These are phyloP conservation scores for Enteromius fasciolatus DNA, from an alignment of 2,797 vertebrate genomes.

Conservation along the genomic window DNA sequence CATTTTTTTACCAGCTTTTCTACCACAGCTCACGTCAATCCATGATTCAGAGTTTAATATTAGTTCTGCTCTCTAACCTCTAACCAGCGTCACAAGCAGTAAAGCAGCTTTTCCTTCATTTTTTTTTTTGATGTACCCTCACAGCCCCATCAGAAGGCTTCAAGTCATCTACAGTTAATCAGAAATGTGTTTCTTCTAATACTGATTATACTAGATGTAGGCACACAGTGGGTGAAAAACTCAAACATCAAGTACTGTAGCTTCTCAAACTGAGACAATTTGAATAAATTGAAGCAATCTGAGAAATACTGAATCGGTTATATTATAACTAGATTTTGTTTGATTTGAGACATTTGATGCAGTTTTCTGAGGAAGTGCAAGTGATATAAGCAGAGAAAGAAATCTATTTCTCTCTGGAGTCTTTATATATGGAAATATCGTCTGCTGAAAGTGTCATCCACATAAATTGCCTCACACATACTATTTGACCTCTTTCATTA, in stretches of 20 bases:
- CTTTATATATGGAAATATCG: not conserved
- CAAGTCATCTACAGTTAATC: not conserved
- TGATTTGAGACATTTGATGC: not conserved
- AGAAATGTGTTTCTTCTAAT: not conserved
- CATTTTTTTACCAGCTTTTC: not conserved
- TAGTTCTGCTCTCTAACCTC: not conserved
- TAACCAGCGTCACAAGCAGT: not conserved
- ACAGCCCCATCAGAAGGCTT: not conserved
- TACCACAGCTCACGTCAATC: not conserved
- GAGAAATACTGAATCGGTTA: not conserved
- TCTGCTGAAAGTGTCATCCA: not conserved
- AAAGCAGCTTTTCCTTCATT: not conserved
- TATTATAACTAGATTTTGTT: not conserved
- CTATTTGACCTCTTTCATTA: not conserved
- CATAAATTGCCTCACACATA: not conserved
- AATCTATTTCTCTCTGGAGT: not conserved
- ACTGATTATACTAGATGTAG: not conserved
- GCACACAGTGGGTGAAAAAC: not conserved
- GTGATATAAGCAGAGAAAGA: not conserved
- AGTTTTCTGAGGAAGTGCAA: not conserved
- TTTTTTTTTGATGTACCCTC: not conserved
- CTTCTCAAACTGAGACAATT: not conserved
- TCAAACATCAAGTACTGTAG: not conserved
- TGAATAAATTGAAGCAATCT: not conserved
- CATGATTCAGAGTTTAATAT: slow-evolving; percentile 1